These are phyloP conservation scores for Poecilia picta DNA, from an alignment of 2,797 vertebrate species.

Conservation along the genomic window DNA sequence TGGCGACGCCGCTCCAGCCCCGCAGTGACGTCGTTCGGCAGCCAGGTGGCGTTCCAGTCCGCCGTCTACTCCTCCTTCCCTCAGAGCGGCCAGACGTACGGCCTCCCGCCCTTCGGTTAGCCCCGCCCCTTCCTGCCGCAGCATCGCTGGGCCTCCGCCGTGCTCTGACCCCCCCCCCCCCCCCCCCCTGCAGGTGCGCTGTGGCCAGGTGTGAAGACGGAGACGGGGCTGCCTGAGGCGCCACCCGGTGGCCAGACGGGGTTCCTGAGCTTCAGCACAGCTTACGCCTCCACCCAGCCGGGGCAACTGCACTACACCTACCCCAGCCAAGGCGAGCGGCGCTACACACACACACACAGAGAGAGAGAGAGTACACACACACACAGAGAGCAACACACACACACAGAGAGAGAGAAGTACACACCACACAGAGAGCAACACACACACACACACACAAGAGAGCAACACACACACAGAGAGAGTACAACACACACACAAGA, in stretches of 20 bases:
- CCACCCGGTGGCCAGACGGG: slow-evolving; percentile 95
- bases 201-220: slow-evolving; percentile 99
- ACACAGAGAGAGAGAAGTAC: too few relatives aligned
- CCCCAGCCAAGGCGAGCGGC: slow-evolving; percentile 95
- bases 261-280: slow-evolving; percentile 97
- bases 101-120: slow-evolving; percentile 98
- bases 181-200: slow-evolving; percentile 88
- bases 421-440: too few relatives aligned
- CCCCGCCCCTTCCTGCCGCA: slow-evolving; percentile 21
- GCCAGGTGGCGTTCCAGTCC: slow-evolving; percentile 90
- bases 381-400: too few relatives aligned
- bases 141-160: slow-evolving; percentile 63
- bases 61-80: slow-evolving; percentile 92
- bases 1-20: slow-evolving; percentile 69
- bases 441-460: too few relatives aligned
- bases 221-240: slow-evolving; percentile 94
- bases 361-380: too few relatives aligned
- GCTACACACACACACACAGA: slow-evolving; percentile 2
- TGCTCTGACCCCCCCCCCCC: slow-evolving; percentile 29
- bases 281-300: slow-evolving; percentile 93
- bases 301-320: slow-evolving; percentile 97
- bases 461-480: too few relatives aligned
- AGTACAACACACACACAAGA: too few relatives aligned
- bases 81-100: slow-evolving; percentile 91
- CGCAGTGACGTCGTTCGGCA: slow-evolving; percentile 87